Evolutionary conservation across 2,113 vertebrate species (phyloP).

Genomic region (Rhinolophus sinicus): DNA sequence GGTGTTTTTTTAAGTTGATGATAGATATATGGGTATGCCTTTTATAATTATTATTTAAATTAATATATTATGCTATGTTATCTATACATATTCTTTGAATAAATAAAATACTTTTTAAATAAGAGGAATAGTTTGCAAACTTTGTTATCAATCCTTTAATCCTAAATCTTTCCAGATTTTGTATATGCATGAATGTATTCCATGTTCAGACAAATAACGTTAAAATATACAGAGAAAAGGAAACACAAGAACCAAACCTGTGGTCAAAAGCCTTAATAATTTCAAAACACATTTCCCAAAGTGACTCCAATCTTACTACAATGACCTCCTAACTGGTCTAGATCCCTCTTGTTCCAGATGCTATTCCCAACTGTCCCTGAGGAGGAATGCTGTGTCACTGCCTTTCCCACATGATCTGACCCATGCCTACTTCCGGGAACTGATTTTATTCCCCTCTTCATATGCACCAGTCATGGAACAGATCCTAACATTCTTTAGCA

Average conservation of each 20-base stretch:
- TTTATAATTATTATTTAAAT: constrained; percentile 16
- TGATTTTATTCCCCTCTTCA: constrained; percentile 23
- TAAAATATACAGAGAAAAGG: not conserved
- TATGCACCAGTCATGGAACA: not conserved
- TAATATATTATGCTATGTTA: not conserved
- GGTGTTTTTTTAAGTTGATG: not conserved
- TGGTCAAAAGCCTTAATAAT: constrained; percentile 12
- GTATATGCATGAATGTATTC: not conserved
- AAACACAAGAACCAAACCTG: not conserved
- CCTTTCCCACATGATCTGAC: not conserved
- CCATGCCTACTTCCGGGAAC: not conserved
- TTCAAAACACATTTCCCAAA: constrained; percentile 29
- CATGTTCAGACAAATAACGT: not conserved
- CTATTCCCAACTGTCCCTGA: not conserved
- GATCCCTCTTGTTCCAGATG: not conserved
- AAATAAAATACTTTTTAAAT: not conserved
- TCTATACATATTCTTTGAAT: not conserved
- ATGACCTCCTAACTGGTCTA: not conserved
- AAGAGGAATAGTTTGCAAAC: not conserved
- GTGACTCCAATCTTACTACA: not conserved
- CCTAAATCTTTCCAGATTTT: constrained; percentile 5
- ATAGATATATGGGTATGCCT: not conserved
- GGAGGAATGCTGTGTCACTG: not conserved
- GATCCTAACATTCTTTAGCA: not conserved
- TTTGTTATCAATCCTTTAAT: constrained; percentile 21